Conservation (phyloP, 2,888 invertebrate species). For the Parochlus steinenii region DNA sequence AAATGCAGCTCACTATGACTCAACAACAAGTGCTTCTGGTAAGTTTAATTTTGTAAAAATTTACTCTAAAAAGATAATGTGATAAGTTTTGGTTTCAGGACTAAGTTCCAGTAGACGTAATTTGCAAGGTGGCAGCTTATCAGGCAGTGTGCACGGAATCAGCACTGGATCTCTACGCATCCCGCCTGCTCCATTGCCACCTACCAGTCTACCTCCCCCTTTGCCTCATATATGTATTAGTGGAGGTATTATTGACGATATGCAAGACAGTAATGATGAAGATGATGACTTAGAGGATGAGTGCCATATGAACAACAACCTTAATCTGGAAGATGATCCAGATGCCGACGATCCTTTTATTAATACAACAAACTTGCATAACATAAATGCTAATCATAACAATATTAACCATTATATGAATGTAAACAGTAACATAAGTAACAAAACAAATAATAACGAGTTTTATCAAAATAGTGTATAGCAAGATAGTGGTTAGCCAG, state of each 20-base stretch:
- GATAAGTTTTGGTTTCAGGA: slow-evolving; percentile 19
- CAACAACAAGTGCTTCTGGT: slow-evolving; percentile 32
- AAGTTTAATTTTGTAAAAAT: slow-evolving; percentile 12
- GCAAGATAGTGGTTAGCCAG: too few relatives aligned
- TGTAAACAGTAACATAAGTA: slow-evolving; percentile 11
- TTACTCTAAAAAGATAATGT: neutral
- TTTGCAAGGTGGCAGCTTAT: slow-evolving; percentile 29
- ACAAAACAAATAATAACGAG: too few relatives aligned
- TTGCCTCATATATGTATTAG: slow-evolving; percentile 29
- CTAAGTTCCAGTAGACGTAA: slow-evolving; percentile 31
- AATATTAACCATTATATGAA: slow-evolving; percentile 12
- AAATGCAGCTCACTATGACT: slow-evolving; percentile 30
- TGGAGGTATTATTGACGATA: slow-evolving; percentile 14
- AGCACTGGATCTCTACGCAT: slow-evolving; percentile 28
- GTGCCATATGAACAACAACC: too few relatives aligned
- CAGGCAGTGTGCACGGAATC: slow-evolving; percentile 30
- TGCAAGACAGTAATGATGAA: slow-evolving; percentile 17
- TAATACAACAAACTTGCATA: slow-evolving; percentile 8
- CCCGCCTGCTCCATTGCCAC: slow-evolving; percentile 30
- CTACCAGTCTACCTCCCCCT: slow-evolving; percentile 24
- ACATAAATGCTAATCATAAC: slow-evolving; percentile 6
- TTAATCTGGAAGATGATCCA: slow-evolving; percentile 17
- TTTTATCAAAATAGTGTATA: too few relatives aligned
- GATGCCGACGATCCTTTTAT: slow-evolving; percentile 22
- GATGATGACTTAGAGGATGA: slow-evolving; percentile 16